Base-by-base conservation (phyloP, 64 coral and sea anemone species). In the Montipora capricornis region DNA sequence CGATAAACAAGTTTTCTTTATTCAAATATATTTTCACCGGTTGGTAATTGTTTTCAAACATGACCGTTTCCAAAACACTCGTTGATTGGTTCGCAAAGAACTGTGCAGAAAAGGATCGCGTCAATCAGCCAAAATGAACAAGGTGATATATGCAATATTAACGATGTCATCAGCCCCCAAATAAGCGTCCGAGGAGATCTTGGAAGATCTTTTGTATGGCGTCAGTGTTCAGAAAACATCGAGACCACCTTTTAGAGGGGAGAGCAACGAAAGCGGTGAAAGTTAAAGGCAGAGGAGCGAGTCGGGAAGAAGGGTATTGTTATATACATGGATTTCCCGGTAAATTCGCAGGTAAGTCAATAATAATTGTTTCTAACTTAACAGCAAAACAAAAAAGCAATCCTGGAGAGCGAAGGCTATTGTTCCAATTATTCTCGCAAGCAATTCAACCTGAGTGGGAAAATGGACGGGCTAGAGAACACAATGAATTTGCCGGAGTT, bases 71-170 rank as follows among this genome's bases (percentile, higher is more conserved):
- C 0, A 0, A 22, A 5, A 1, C 29, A 22, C 17, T 71, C 44
- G 6, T 17, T 10, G 44, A 86, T 86, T 86, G 82, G 82, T 14
- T 46, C 8, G 8, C 48, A 16, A n/a, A 73, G 67, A 46, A 68
- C 82, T 73, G 82, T 73, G 66, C 82, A 48, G 82, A 86, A 45
- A 86, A 4, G 82, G 67, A 86, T 86, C 59, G 82, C 82, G 82
- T 86, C 82, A 86, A 86, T 86, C 24, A 71, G 82, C 82, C 66
- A 46, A 86, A 86, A 86, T 86, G 82, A 86, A 86, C 82, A 86
- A 86, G 82, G 82, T 86, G 82, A 86, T 86, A 78, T 86, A 70
- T 51, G 70, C 49, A 86, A 86, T 86, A 86, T 86, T 86, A 86
- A 86, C 67, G 68, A 86, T 86, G 82, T 86, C 82, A 86, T 71